Evolutionary conservation across 2,113 vertebrate species (phyloP).

Genomic region (Petromus typicus): DNA sequence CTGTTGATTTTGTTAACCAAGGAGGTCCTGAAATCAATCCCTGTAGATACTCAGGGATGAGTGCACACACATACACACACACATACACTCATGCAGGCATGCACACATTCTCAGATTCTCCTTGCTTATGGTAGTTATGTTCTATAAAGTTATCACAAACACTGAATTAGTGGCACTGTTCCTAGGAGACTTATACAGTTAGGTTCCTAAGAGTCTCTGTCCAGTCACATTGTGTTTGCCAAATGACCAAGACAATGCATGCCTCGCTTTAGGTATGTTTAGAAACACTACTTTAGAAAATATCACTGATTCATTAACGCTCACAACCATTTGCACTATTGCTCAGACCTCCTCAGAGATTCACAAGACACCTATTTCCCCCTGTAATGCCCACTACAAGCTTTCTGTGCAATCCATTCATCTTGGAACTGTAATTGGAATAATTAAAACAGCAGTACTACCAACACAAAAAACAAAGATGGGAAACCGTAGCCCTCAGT

Average conservation of each 20-base stretch:
- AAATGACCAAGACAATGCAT: neutral
- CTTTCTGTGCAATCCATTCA: too few relatives aligned
- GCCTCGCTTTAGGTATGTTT: neutral
- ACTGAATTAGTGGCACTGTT: neutral
- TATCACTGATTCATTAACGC: neutral
- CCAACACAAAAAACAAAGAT: neutral
- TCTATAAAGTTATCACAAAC: neutral
- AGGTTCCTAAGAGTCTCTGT: neutral
- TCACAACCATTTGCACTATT: neutral
- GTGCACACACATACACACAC: neutral
- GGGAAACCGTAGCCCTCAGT: neutral
- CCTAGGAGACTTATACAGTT: neutral
- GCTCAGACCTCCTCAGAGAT: neutral
- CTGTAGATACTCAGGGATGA: neutral
- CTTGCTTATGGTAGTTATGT: neutral
- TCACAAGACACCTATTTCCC: neutral
- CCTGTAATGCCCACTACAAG: neutral
- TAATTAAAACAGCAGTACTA: neutral
- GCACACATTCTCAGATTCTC: neutral
- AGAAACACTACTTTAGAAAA: neutral
- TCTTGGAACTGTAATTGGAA: neutral
- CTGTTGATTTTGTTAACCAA: neutral
- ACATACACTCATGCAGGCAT: accelerated
- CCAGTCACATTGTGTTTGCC: neutral
- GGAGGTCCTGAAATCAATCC: neutral